Conservation (phyloP, 2,888 invertebrate genomes). For the Listrodromus nycthemerus region DNA sequence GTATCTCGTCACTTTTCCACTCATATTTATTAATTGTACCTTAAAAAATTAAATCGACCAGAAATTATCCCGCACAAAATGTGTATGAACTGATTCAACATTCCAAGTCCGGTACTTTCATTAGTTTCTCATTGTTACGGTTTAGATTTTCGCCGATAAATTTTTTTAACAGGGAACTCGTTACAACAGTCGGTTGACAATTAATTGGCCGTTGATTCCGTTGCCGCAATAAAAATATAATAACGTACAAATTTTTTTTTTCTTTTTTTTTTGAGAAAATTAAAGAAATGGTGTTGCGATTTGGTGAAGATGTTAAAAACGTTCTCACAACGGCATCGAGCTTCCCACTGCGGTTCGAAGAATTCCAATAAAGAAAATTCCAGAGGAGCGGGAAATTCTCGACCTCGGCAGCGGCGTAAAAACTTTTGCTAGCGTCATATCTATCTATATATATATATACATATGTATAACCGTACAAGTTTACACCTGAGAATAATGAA, state of each 20-base stretch:
- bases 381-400: constrained; percentile 57
- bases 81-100: background rate
- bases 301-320: background rate
- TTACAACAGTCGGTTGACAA: background rate
- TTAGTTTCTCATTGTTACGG: background rate
- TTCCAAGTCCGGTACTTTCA: background rate
- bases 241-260: background rate
- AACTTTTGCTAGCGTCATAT: constrained; percentile 40
- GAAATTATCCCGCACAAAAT: background rate
- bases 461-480: background rate
- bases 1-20: background rate
- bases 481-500: background rate
- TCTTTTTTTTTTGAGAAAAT: background rate
- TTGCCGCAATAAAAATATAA: background rate
- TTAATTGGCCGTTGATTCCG: background rate
- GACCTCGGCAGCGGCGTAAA: constrained; percentile 41
- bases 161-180: background rate
- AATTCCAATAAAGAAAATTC: constrained; percentile 77
- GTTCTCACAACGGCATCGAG: constrained; percentile 1
- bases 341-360: constrained; percentile 59
- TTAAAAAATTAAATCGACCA: background rate
- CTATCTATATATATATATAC: constrained; percentile 2
- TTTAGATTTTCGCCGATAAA: background rate
- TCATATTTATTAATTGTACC: background rate
- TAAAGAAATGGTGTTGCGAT: background rate